Evolutionary conservation across 2,797 vertebrate genomes (phyloP).

Genomic region (Sebastiscus tertius): DNA sequence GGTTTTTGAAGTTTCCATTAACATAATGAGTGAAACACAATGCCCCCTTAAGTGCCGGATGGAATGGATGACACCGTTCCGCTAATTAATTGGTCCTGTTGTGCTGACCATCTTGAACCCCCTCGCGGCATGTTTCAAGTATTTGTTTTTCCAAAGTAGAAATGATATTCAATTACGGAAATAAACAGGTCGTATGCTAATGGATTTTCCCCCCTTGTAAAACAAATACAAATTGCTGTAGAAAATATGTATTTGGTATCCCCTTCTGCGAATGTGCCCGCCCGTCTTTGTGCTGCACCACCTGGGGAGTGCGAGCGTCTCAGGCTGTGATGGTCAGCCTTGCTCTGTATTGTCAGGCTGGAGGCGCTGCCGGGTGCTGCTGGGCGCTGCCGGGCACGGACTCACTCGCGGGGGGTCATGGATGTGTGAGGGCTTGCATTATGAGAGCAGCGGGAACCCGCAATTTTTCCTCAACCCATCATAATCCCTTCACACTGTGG

Average conservation of each 20-base stretch:
- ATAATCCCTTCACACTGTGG: constrained; percentile 26
- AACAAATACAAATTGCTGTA: background rate
- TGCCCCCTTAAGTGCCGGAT: constrained; percentile 20
- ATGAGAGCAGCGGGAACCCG: constrained; percentile 52
- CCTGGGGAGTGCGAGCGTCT: background rate
- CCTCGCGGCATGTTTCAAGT: constrained; percentile 59
- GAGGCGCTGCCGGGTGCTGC: constrained; percentile 3
- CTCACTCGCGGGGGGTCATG: constrained; percentile 33
- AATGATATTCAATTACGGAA: constrained; percentile 71
- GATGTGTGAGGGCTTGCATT: constrained; percentile 46
- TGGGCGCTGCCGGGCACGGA: constrained; percentile 19
- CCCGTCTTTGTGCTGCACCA: background rate
- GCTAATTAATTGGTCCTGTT: constrained; percentile 64
- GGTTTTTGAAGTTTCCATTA: constrained; percentile 52
- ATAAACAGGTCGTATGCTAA: constrained; percentile 29
- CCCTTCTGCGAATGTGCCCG: background rate
- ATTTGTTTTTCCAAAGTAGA: constrained; percentile 72
- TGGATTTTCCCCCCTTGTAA: background rate
- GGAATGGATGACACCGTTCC: constrained; percentile 50
- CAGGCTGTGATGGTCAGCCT: constrained; percentile 23
- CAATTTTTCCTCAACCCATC: constrained; percentile 31
- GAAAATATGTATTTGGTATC: background rate
- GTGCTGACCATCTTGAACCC: constrained; percentile 55
- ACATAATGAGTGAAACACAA: constrained; percentile 46
- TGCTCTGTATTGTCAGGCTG: constrained; percentile 11